Evolutionary conservation across 2,113 vertebrate genomes (phyloP), one percentile per base, ranked within the genome.

Genomic region (Delphinus delphis): DNA sequence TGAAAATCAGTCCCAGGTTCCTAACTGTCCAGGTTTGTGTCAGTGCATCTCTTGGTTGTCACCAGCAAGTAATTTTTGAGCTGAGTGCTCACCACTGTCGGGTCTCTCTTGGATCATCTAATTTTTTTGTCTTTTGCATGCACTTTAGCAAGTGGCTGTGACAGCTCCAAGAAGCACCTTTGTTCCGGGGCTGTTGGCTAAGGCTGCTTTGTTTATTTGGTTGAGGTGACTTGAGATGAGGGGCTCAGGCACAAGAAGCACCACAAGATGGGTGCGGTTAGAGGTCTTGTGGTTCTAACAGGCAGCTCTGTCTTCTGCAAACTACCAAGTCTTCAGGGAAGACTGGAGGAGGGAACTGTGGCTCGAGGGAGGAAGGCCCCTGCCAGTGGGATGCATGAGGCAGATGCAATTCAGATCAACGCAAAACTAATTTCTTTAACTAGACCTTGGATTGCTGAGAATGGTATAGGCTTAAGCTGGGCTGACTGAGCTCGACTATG

Each of bases 21-120:
- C 88, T 71, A 10, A 62, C 55, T 85, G 6, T 94, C 25, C 62
- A 63, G 70, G 41, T 90, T 96, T 89, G 50, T 90, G 81, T 95
- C 38, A 67, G 26, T 47, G 2, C 65, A 73, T 93, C 33, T 95
- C 47, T 67, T 53, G 53, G 47, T 81, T 62, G n/a, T 93, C 38
- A 63, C 11, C 8, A 93, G 88, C 85, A 88, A 25, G n/a, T 77
- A 77, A 33, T 71, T 76, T 41, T 91, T 79, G 20, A 84, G 18
- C 47, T 80, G 44, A 71, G 7, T 90, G 26, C 10, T 53, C 25
- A 26, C 2, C 33, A 25, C 38, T 47, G 15, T 11, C 5, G 74
- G 33, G 31, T 62, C 41, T 93, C 15, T 92, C n/a, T 84, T 86
- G 13, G 15, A 25, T 80, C 25, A 53, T 76, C 6, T 50, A 44